Base-by-base conservation (phyloP, 2,797 vertebrate genomes). In the Eidolon dupreanum region DNA sequence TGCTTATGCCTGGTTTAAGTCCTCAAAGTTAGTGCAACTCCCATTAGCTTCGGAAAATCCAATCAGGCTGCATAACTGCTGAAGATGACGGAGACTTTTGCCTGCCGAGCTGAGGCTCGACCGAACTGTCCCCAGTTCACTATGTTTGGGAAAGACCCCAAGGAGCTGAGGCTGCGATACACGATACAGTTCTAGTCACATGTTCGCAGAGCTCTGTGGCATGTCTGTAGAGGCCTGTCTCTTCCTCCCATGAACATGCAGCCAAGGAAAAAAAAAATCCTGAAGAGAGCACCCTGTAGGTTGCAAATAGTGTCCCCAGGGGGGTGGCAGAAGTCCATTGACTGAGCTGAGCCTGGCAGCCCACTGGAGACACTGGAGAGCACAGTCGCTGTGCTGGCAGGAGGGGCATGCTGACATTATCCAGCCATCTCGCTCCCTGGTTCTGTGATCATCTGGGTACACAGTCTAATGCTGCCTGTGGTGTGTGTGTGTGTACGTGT, bases 11-110 rank as follows among this genome's bases (percentile, higher is more conserved):
- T 94, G 88, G 70, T 86, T 96, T 98, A 97, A 98, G 97, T 98
- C 96, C 92, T 94, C 88, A 97, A 98, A 98, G 97, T 98, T 98
- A 93, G 96, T 53, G 31, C 88, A 98, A 97, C 96, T 98, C 94
- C 90, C 97, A 93, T 97, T 96, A 93, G 96, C 95, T 73, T 93
- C 78, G 38, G 91, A 82, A 96, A 96, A 97, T 88, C 55, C 91
- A 87, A 11, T 61, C 26, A 5, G 61, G 89, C 86, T 91, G 89
- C 81, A 33, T 88, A 93, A 96, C 92, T 94, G 94, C 94, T 91
- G 83, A 93, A 81, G 84, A 96, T 90, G 88, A 95, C 1, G 5
- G 86, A 90, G 95, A 78, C 79, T 94, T 95, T 71, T 83, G 92
- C 91, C 70, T 82, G 89, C 61, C 15, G 24, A 46, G 84, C 51